A percentile compares a stretch with the other conserved stretches of the same genome.
Evolutionary conservation across 2,113 vertebrate species (phyloP).

Genomic region (Pleuronectes platessa): DNA sequence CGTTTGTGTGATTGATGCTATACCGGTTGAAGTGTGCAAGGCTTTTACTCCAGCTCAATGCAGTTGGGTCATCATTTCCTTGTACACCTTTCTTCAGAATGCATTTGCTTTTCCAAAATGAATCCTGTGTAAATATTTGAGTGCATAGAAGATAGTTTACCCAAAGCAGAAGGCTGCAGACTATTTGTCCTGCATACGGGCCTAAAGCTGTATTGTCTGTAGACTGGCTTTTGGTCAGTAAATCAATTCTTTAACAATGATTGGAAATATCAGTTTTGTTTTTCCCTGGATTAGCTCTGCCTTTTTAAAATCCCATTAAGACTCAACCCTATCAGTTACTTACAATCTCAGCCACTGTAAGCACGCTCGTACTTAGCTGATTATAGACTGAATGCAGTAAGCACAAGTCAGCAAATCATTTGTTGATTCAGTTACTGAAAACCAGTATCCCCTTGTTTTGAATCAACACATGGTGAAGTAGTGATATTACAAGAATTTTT

Average conservation of each 20-base stretch:
- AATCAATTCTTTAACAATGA: not conserved
- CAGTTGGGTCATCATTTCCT: too few species aligned
- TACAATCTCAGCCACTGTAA: slow-evolving; percentile 32
- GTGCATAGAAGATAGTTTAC: not conserved
- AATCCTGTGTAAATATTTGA: too few species aligned
- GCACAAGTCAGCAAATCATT: not conserved
- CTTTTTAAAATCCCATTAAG: slow-evolving; percentile 64
- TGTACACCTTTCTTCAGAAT: too few species aligned
- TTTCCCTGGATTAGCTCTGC: slow-evolving; percentile 50
- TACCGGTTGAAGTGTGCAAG: too few species aligned
- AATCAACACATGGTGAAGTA: not conserved
- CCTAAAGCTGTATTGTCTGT: not conserved
- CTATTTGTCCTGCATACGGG: not conserved
- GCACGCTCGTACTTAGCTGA: slow-evolving; percentile 5
- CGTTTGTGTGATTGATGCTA: too few species aligned
- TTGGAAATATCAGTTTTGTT: slow-evolving; percentile 6
- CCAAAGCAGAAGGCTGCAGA: not conserved
- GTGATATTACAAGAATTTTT: too few species aligned
- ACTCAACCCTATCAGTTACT: slow-evolving; percentile 51
- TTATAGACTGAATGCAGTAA: not conserved
- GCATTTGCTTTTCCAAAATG: too few species aligned
- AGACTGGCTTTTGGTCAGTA: slow-evolving; percentile 6
- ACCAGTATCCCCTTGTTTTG: not conserved
- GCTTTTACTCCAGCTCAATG: too few species aligned
- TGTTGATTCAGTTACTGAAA: not conserved